Conservation (phyloP, 2,113 vertebrate genomes). For the Zosterops hypoxanthus region DNA sequence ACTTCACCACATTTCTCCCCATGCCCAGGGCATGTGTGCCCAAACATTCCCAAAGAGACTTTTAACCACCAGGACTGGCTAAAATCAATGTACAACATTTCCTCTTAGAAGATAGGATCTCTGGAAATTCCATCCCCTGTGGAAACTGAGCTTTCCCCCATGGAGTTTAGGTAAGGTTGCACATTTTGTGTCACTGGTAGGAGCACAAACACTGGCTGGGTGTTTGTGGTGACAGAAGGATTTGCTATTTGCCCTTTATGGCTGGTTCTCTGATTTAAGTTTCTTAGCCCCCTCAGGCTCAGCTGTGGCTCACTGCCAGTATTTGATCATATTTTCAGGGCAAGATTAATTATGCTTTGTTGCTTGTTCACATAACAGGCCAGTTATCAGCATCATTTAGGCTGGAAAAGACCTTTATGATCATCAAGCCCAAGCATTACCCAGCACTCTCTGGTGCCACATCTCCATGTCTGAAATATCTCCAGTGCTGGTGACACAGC, state of each 20-base stretch:
- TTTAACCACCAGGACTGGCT: background rate
- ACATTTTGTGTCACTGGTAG: rapidly evolving
- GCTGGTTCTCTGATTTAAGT: background rate
- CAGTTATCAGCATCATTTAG: background rate
- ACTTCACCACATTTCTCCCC: background rate
- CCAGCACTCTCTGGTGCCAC: background rate
- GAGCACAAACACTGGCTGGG: background rate
- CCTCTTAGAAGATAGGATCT: background rate
- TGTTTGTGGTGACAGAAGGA: background rate
- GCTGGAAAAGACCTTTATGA: background rate
- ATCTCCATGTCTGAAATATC: background rate
- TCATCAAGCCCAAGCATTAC: background rate
- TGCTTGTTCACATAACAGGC: background rate
- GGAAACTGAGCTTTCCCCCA: background rate
- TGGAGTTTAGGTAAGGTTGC: background rate
- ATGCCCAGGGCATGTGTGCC: background rate
- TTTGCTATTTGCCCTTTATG: background rate
- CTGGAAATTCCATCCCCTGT: background rate
- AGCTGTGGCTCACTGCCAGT: slow-evolving; percentile 15
- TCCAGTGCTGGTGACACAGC: background rate
- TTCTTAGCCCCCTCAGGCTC: background rate
- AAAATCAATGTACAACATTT: background rate
- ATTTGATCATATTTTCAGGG: slow-evolving; percentile 50
- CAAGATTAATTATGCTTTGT: slow-evolving; percentile 50
- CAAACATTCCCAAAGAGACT: background rate